Base-by-base conservation (phyloP, 2,888 invertebrate genomes). In the Coenonympha arcania region DNA sequence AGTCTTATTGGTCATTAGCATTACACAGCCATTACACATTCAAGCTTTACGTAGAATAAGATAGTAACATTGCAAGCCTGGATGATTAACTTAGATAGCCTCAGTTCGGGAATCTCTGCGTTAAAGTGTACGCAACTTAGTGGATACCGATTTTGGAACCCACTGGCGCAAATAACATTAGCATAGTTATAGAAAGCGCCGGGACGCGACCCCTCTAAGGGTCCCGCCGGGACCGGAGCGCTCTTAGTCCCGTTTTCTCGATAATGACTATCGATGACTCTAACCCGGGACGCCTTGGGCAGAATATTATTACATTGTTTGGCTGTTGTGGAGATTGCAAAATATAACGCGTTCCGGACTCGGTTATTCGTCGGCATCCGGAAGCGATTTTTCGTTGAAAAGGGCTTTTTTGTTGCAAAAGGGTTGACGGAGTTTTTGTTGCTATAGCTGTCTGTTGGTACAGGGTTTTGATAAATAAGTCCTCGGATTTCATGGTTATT, bases 261-360 rank as follows among this genome's bases (percentile, higher is more conserved):
- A 86, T 86, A 86, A 84, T 84, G 82, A 85, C 83, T 84, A 81
- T 82, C 81, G 84, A 86, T 86, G 85, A 84, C 83, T 81, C 76
- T 65, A n/a, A 70, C 73, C 79, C 77, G 72, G 69, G 81, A 82
- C 72, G 73, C 65, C 73, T 70, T 68, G 72, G 73, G 78, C 74
- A 79, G 83, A 80, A 81, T 83, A 84, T 84, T 83, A 84, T 82
- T 85, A 85, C 76, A 77, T 75, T 78, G 76, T 80, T 76, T 66
- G 67, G 68, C 69, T 76, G 75, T 75, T 77, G 75, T 64, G 75
- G 77, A 76, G 74, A 81, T 81, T 78, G 80, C 74, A 69, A 73
- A 76, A 78, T 78, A 79, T 79, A 78, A 81, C 77, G 71, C 68
- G 57, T 60, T 62, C 60, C 61, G 68, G 72, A 71, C 73, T 74